Percentiles rank a stretch among this genome's conserved stretches.
Conservation (phyloP, 2,113 vertebrate genomes). For the Ictalurus punctatus region DNA sequence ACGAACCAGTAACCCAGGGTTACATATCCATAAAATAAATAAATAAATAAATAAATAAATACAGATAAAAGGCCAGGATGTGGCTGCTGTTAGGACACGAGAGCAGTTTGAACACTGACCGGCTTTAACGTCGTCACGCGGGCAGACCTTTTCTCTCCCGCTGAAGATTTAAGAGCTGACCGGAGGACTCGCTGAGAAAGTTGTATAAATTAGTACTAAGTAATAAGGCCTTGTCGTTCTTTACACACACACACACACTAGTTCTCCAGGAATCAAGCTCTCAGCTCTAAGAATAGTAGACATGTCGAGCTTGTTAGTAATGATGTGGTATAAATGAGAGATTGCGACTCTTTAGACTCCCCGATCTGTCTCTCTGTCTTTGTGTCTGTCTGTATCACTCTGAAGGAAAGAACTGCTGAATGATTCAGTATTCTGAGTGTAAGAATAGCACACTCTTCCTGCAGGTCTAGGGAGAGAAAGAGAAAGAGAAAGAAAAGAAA, state of each 20-base stretch:
- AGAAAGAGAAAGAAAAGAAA: not conserved
- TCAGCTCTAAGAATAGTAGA: not conserved
- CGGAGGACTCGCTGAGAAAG: not conserved
- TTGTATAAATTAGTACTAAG: not conserved
- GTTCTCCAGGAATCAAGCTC: slow-evolving; percentile 24
- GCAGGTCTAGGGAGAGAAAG: slow-evolving; percentile 12
- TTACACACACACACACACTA: not conserved
- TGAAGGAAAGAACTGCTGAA: slow-evolving; percentile 28
- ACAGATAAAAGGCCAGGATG: not conserved
- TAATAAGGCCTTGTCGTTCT: not conserved
- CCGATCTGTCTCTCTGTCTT: slow-evolving; percentile 34
- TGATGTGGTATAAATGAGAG: slow-evolving; percentile 33
- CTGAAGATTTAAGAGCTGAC: not conserved
- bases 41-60: too few relatives aligned
- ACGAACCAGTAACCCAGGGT: slow-evolving; percentile 43
- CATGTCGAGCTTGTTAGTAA: slow-evolving; percentile 44
- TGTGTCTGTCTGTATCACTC: slow-evolving; percentile 35
- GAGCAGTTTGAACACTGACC: slow-evolving; percentile 3
- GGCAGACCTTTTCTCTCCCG: not conserved
- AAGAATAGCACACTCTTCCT: slow-evolving; percentile 35
- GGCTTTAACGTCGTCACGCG: not conserved
- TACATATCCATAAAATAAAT: slow-evolving; percentile 39
- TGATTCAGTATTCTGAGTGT: slow-evolving; percentile 23
- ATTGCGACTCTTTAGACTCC: slow-evolving; percentile 30
- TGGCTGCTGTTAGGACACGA: slow-evolving; percentile 9